Evolutionary conservation across 2,888 invertebrate species (phyloP), one percentile per base, ranked within the genome.

Genomic region (Epirrhoe tristata): DNA sequence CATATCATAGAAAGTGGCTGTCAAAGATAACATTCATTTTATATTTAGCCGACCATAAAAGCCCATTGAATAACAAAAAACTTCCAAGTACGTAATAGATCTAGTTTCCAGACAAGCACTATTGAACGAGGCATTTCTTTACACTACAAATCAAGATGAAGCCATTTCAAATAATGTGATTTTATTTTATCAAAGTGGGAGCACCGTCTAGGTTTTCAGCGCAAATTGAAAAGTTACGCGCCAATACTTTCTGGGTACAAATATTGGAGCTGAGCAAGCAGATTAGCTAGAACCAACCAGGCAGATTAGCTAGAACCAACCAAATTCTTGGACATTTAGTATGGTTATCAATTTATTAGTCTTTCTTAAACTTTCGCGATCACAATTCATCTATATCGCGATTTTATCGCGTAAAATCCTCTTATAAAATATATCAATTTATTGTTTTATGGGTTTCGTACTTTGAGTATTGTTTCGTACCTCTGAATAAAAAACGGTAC

Each of bases 161-260:
- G 64, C 64, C 64, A 61, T 64, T 67, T 61, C 59, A 63, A 67
- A 62, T 64, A 68, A 68, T 61, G 61, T 55, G 58, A 64, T 61
- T 68, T 62, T 58, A 39, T 60, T 68, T 50, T 32, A 67, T 62
- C 68, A 58, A 51, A 54, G 64, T 46, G 52, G 17, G 48, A 16
- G 52, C 16, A 39, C 34, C 46, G 61, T 64, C 68, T 68, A 54
- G 51, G 50, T 58, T 65, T 54, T 53, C 58, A 58, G 59, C 57
- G 56, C 59, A 66, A 69, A 69, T 66, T 60, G 69, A 60, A 63
- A 63, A 60, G 63, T 51, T 60, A 58, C 58, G 39, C 48, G 10
- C 53, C 16, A 63, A 69, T 65, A 62, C 63, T 64, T 55, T 62
- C 31, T 52, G 57, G 55, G 58, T 56, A 63, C 63, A 63, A 69